Conservation (phyloP, 2,113 vertebrate species). For the Delphinus delphis region DNA sequence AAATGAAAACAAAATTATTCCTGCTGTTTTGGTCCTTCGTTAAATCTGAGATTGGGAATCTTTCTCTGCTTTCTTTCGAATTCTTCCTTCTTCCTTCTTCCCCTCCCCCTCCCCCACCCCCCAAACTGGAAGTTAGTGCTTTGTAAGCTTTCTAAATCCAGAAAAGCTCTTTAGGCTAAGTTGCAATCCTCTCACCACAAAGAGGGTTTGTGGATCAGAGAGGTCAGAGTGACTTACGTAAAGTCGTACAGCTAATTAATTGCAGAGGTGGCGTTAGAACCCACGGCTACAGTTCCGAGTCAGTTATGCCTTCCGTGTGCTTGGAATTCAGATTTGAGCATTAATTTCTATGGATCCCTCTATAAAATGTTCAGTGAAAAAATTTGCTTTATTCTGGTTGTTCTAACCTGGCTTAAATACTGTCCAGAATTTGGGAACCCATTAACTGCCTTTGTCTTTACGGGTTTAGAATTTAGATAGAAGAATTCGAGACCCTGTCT, state of each 20-base stretch:
- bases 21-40: background rate
- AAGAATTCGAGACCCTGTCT: background rate
- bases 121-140: background rate
- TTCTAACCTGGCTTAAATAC: background rate
- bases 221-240: background rate
- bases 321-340: conserved; percentile 13
- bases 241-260: background rate
- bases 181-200: background rate
- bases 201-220: background rate
- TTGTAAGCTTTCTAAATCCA: background rate
- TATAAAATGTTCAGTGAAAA: background rate
- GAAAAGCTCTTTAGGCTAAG: background rate
- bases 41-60: conserved; percentile 5
- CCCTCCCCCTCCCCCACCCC: background rate
- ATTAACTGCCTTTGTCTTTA: background rate
- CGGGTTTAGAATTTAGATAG: background rate
- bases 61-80: background rate
- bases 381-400: background rate
- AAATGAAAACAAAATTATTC: background rate
- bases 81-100: background rate
- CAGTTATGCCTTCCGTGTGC: background rate
- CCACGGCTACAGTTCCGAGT: background rate
- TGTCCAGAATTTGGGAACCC: background rate
- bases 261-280: background rate
- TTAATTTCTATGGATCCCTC: conserved; percentile 23